Evolutionary conservation across 2,797 vertebrate genomes (phyloP).

Genomic region (Molothrus aeneus): DNA sequence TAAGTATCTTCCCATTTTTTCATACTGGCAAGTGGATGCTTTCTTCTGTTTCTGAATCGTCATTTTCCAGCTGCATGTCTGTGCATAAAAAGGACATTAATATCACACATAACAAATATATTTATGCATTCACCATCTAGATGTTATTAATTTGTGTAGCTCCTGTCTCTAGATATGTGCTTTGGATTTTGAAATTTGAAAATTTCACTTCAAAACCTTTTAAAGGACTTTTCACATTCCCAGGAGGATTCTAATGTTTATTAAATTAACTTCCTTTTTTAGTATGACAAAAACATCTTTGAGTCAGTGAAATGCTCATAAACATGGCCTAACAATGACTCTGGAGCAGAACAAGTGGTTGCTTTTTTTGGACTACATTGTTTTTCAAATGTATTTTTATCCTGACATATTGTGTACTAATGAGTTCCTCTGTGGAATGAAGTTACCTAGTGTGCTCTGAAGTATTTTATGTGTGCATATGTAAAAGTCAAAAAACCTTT

Average conservation of each 20-base stretch:
- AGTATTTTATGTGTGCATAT: neutral
- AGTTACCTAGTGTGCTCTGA: neutral
- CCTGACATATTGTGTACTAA: neutral
- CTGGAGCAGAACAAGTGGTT: neutral
- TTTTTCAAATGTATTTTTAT: neutral
- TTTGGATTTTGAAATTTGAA: neutral
- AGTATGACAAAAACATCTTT: neutral
- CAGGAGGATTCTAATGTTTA: neutral
- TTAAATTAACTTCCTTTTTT: neutral
- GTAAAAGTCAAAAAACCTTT: conserved; percentile 10
- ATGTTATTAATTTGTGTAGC: neutral
- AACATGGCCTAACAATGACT: neutral
- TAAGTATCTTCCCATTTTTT: neutral
- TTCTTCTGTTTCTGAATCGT: neutral
- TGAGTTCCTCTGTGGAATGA: neutral
- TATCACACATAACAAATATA: neutral
- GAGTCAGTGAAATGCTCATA: neutral
- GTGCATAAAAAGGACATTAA: neutral
- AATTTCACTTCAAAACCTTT: neutral
- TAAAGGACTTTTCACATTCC: neutral
- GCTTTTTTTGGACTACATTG: neutral
- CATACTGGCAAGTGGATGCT: neutral
- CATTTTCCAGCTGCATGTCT: neutral
- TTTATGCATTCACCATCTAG: neutral
- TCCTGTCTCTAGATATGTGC: neutral